Base-by-base conservation (phyloP, 2,888 invertebrate genomes). In the Lordiphosa andalusiaca region DNA sequence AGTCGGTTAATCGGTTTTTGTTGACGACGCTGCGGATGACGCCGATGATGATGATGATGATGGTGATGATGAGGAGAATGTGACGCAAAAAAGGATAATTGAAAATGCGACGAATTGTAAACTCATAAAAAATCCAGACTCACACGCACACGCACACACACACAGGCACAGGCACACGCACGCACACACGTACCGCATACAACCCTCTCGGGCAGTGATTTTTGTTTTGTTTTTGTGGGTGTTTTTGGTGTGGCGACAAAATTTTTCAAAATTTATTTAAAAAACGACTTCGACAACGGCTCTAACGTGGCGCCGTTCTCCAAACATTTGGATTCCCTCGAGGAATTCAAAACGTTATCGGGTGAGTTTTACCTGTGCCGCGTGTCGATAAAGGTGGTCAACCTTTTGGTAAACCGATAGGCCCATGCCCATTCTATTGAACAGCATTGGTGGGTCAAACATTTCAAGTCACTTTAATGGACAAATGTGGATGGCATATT, bases 311-410 rank as follows among this genome's bases (percentile, higher is more conserved):
- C 87, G 86, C 87, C 87, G 73, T 81, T 88, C 73, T 85, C 86
- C 46, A 87, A 86, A 53, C 86, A 87, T 67, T 73, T 87, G 80
- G 87, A 87, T 86, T 88, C 86, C 71, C 85, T 88, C n/a, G 87
- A 87, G 86, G 87, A 87, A 71, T 87, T 87, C 53, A 80, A 83
- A 55, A 73, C 84, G n/a, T 53, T 87, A 65, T 69, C 84, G 56
- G 87, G 87, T 87, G 65, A 87, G 87, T 86, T 13, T 21, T 40
- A 41, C 30, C 25, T 38, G 50, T 21, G 25, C 25, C 7, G 6
- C 6, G 25, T 3, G 25, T 7, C 7, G 25, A 25, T 25, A 25
- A 25, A 25, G 25, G 25, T 25, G 25, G 25, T 44, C 42, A 30
- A 44, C 42, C 42, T 44, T 30, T 44, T 19, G 25, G 42, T 44